A percentile compares a stretch with the other conserved stretches of the same genome.
phyloP scores from a whole-genome alignment of 1,140 invertebrate genomes.

The Aphaenogaster floridana region DNA sequence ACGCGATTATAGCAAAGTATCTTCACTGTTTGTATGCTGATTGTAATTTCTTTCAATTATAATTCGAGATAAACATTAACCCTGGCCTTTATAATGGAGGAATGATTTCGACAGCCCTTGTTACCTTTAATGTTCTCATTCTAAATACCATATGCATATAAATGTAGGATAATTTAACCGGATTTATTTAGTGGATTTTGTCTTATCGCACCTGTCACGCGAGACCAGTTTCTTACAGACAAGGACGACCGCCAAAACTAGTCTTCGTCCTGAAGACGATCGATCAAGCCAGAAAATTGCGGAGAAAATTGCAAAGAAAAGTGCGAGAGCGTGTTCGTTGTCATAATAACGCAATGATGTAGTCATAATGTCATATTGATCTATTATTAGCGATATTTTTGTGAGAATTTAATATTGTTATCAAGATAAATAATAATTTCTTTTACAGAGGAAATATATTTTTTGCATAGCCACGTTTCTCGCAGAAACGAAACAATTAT shows the following conservation, averaged over 20 bases:
- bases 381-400: constrained; percentile 1
- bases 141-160: not conserved
- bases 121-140: constrained; percentile 5
- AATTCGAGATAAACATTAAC: not conserved
- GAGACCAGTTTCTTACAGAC: constrained; percentile 39
- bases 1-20: not conserved
- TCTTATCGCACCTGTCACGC: constrained; percentile 73
- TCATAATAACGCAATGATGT: not conserved
- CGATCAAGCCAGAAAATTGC: constrained; percentile 59
- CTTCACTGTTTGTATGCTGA: not conserved
- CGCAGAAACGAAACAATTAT: not conserved
- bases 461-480: not conserved
- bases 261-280: constrained; percentile 62
- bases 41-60: not conserved
- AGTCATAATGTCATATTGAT: not conserved
- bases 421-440: not conserved
- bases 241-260: not conserved
- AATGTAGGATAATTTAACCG: constrained; percentile 10
- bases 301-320: constrained; percentile 20
- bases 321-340: not conserved
- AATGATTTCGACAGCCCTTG: not conserved
- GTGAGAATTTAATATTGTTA: not conserved
- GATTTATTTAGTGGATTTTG: not conserved
- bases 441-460: not conserved
- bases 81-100: not conserved